A percentile compares a stretch with the other conserved stretches of the same genome.
These are phyloP conservation scores for Ferdinandea cuprea DNA, from an alignment of 2,888 invertebrate genomes.

Conservation along the genomic window DNA sequence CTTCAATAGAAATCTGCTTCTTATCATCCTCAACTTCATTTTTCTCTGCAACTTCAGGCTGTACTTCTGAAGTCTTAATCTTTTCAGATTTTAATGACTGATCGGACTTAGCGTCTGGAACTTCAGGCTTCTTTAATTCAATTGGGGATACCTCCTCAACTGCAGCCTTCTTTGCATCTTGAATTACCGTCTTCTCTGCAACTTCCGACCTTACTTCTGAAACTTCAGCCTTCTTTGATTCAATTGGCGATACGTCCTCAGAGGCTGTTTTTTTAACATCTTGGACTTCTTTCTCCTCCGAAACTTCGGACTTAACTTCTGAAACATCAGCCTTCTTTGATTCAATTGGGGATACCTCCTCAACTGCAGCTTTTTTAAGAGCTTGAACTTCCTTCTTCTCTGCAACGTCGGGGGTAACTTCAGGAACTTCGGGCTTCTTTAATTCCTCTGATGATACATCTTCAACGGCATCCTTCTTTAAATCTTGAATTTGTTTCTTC, in stretches of 20 bases:
- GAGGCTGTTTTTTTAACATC: too few relatives aligned
- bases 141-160: too few relatives aligned
- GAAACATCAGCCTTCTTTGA: slow-evolving; percentile 31
- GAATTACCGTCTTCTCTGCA: too few relatives aligned
- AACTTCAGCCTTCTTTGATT: too few relatives aligned
- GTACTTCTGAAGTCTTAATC: too few relatives aligned
- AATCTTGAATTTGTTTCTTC: slow-evolving; percentile 21
- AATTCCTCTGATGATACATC: not conserved
- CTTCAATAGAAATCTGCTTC: slow-evolving; percentile 22
- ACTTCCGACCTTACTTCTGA: too few relatives aligned
- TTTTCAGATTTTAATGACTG: not conserved
- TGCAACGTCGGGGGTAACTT: slow-evolving; percentile 27
- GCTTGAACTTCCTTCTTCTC: slow-evolving; percentile 15
- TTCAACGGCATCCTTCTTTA: slow-evolving; percentile 22
- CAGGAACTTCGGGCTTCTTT: slow-evolving; percentile 33
- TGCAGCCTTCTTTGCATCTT: too few relatives aligned
- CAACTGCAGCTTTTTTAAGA: not conserved
- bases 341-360: not conserved
- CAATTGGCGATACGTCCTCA: too few relatives aligned
- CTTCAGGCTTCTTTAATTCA: too few relatives aligned
- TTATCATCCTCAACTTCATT: slow-evolving; percentile 28
- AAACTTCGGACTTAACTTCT: slow-evolving; percentile 24
- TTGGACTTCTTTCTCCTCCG: too few relatives aligned
- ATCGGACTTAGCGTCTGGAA: too few relatives aligned
- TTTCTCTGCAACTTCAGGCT: not conserved